Evolutionary conservation across 2,113 vertebrate species (phyloP), one percentile per base, ranked within the genome.

Genomic region (Pseudorasbora parva): DNA sequence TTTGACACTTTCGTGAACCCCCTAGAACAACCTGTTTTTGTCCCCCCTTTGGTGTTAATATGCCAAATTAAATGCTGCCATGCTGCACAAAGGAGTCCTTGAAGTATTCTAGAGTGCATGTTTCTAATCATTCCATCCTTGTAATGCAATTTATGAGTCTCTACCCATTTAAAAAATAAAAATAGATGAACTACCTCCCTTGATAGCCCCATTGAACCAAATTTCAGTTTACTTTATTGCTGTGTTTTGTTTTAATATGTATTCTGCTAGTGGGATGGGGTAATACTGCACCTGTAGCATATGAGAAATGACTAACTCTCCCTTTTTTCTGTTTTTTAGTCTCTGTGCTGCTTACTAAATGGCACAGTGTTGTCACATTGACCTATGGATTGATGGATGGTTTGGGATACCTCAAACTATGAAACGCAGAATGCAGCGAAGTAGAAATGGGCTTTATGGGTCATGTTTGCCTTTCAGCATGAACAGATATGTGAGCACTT

Each of bases 21-120:
- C 19, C 19, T 49, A 12, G 6, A 78, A 51, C 57, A 64, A 62
- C 56, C 33, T 77, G 30, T 59, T 75, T 75, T 17, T 41, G 7
- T 19, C 0, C 17, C 19, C 59, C 12, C 57, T 76, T 82, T 78
- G 27, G 54, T 86, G 11, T 62, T 72, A 83, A 76, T 88, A 87
- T 89, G 90, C 88, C 87, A 90, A 89, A 92, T 92, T 89, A 93
- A 92, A 89, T 90, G 91, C 85, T 78, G 56, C 87, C 86, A 88
- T 91, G 91, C 86, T 87, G 87, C 85, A 81, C 77, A 89, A 88
- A 92, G 91, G 90, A 93, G 79, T 88, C 86, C 78, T 90, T 89
- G 90, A 88, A 91, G 87, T 89, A 92, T 89, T 87, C 90, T 86
- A 91, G 51, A 77, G 74, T 78, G 64, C 66, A 57, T 49, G 49